Evolutionary conservation across 2,113 vertebrate genomes (phyloP).

Genomic region (Pterocles orientalis): DNA sequence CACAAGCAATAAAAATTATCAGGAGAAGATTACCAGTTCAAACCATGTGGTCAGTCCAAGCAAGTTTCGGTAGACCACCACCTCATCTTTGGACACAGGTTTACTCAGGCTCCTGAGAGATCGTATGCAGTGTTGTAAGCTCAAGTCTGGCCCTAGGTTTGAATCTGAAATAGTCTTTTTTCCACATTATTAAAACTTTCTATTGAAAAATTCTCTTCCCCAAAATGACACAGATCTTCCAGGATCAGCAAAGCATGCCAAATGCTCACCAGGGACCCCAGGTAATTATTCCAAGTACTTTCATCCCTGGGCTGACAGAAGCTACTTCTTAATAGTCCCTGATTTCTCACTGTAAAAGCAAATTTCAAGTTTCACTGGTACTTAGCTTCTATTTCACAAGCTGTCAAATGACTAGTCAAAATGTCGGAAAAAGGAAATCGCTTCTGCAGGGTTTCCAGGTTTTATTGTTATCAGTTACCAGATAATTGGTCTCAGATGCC

Average conservation of each 20-base stretch:
- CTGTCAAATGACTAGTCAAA: background rate
- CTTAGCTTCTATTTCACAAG: background rate
- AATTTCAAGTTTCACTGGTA: background rate
- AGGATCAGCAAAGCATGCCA: background rate
- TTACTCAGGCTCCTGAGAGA: background rate
- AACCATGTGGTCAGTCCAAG: background rate
- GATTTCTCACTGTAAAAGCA: background rate
- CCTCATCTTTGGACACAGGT: background rate
- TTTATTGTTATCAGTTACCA: background rate
- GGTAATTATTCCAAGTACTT: background rate
- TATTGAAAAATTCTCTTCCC: background rate
- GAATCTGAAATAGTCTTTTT: background rate
- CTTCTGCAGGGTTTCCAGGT: background rate
- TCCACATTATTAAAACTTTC: background rate
- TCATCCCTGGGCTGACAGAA: background rate
- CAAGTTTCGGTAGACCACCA: background rate
- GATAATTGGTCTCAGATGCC: background rate
- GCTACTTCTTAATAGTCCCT: background rate
- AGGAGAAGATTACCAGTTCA: background rate
- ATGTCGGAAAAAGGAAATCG: background rate
- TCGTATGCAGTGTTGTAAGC: background rate
- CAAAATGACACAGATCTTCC: background rate
- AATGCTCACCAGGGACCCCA: background rate
- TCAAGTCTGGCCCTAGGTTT: background rate
- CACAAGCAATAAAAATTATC: background rate